Evolutionary conservation across 2,797 vertebrate genomes (phyloP).

Genomic region (Chloroceryle inda): DNA sequence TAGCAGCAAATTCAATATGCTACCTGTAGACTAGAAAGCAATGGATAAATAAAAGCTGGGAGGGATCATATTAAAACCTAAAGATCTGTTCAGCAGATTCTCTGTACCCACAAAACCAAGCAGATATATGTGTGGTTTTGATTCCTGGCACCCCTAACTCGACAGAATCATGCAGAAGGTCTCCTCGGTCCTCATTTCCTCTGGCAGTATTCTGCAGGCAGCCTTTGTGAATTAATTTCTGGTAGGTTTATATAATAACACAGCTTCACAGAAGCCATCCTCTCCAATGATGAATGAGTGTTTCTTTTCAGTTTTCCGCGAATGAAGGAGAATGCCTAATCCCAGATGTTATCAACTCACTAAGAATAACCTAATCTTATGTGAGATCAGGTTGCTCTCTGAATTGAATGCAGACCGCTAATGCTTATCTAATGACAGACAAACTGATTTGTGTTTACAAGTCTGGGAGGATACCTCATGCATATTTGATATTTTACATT

Average conservation of each 20-base stretch:
- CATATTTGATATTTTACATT: neutral
- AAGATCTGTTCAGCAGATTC: neutral
- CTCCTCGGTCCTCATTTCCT: conserved; percentile 31
- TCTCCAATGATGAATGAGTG: conserved; percentile 23
- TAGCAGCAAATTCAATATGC: neutral
- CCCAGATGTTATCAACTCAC: conserved; percentile 32
- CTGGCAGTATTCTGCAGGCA: conserved; percentile 21
- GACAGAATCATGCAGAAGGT: neutral
- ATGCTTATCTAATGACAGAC: conserved; percentile 21
- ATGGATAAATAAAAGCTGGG: conserved; percentile 9
- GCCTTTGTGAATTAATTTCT: conserved; percentile 69
- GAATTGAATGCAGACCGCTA: neutral
- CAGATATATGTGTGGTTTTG: neutral
- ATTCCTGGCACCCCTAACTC: neutral
- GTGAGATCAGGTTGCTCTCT: conserved; percentile 18
- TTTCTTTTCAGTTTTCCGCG: conserved; percentile 43
- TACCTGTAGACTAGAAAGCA: neutral
- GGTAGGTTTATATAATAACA: conserved; percentile 67
- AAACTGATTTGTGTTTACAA: conserved; percentile 1
- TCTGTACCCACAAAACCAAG: neutral
- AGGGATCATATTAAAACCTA: neutral
- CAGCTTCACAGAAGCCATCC: conserved; percentile 39
- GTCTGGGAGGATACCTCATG: neutral
- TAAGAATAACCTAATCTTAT: conserved; percentile 32
- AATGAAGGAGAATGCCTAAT: conserved; percentile 58